Percentiles rank a stretch among this genome's conserved stretches.
Conservation (phyloP, 2,113 vertebrate genomes). For the Oxygymnocypris stewartii region DNA sequence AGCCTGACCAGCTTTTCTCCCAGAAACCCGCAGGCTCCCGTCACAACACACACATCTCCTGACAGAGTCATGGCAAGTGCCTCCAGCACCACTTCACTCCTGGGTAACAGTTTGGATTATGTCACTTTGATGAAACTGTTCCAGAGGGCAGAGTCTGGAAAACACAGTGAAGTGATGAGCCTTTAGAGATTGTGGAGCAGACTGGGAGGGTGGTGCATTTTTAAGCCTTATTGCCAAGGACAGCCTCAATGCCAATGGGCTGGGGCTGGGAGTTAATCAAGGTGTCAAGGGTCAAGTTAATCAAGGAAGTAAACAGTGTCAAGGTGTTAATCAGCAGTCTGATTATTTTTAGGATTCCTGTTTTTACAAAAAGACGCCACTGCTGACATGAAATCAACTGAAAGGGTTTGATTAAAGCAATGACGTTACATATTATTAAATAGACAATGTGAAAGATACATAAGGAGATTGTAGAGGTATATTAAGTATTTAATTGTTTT, state of each 20-base stretch:
- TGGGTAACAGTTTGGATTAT: neutral
- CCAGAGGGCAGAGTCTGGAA: conserved; percentile 29
- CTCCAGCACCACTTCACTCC: neutral
- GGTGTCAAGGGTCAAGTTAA: too few species aligned
- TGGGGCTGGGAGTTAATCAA: neutral
- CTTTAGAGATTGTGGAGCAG: conserved; percentile 31
- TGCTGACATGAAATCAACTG: neutral
- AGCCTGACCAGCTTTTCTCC: conserved; percentile 79
- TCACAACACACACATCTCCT: conserved; percentile 84
- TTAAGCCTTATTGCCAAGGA: conserved; percentile 55
- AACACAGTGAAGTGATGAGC: conserved; percentile 35
- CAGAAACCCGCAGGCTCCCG: conserved; percentile 88
- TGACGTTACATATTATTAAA: neutral
- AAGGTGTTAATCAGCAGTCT: conserved; percentile 11
- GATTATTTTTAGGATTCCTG: too few species aligned
- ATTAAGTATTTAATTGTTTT: neutral
- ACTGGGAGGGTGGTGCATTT: conserved; percentile 37
- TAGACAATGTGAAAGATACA: neutral
- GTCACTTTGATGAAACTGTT: conserved; percentile 21
- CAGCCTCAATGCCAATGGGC: conserved; percentile 36
- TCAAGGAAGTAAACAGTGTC: conserved; percentile 24
- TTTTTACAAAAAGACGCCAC: conserved; percentile 6
- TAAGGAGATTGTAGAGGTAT: neutral
- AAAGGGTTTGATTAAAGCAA: neutral
- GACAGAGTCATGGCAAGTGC: conserved; percentile 71